A percentile compares a stretch with the other conserved stretches of the same genome.
Evolutionary conservation across 2,797 vertebrate genomes (phyloP).

Genomic region (Sibirionetta formosa): DNA sequence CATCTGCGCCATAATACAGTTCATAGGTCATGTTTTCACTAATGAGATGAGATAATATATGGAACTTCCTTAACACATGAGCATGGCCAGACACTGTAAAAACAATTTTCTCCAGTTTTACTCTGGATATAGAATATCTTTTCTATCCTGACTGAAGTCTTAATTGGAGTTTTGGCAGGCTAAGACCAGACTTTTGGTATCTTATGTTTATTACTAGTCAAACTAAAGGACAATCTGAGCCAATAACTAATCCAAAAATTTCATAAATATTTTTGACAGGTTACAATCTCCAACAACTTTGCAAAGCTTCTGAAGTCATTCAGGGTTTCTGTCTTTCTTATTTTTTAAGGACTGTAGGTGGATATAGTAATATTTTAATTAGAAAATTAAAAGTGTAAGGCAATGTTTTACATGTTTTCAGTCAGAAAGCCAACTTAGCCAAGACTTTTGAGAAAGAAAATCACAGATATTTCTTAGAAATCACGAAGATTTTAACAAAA

Average conservation of each 20-base stretch:
- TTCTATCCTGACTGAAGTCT: not conserved
- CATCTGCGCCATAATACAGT: not conserved
- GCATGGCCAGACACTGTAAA: not conserved
- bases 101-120: not conserved
- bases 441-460: not conserved
- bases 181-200: not conserved
- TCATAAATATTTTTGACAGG: not conserved
- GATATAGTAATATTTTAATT: not conserved
- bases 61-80: not conserved
- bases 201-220: not conserved
- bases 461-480: not conserved
- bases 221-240: not conserved
- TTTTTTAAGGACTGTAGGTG: not conserved
- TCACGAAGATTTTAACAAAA: not conserved
- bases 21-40: not conserved
- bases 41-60: not conserved
- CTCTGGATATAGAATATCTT: not conserved
- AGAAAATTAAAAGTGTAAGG: not conserved
- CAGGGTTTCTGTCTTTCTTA: not conserved
- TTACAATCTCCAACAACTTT: not conserved
- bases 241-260: not conserved
- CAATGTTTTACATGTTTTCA: not conserved
- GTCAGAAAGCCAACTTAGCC: not conserved
- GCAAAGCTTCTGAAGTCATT: not conserved
- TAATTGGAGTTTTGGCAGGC: not conserved